These are phyloP conservation scores for Misgurnus anguillicaudatus DNA, from an alignment of 2,113 vertebrate genomes.

Conservation along the genomic window DNA sequence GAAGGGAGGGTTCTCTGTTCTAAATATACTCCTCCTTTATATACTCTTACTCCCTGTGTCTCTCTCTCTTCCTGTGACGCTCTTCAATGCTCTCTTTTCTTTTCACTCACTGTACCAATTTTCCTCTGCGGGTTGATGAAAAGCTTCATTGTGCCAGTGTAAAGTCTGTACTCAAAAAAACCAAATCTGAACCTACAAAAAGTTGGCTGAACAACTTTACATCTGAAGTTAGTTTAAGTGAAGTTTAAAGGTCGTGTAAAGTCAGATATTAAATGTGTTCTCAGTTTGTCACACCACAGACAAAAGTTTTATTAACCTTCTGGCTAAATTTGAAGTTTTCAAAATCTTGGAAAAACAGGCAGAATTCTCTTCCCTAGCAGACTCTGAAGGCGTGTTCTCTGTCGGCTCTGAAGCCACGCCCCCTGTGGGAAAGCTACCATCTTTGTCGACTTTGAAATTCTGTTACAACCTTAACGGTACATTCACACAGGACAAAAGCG, in stretches of 20 bases:
- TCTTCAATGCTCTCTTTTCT: conserved; percentile 24
- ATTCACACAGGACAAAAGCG: too few species aligned
- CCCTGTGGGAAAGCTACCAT: too few species aligned
- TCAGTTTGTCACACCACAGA: too few species aligned
- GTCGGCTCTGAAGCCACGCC: too few species aligned
- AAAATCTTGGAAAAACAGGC: background rate
- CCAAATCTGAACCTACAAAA: conserved; percentile 19
- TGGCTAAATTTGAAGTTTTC: background rate
- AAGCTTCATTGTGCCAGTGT: conserved; percentile 32
- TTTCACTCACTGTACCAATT: conserved; percentile 20
- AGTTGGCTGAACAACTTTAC: conserved; percentile 7
- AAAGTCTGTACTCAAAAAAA: conserved; percentile 22
- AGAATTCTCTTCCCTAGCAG: too few species aligned
- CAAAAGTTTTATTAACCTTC: too few species aligned
- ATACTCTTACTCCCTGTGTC: conserved; percentile 7
- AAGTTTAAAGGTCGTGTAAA: background rate
- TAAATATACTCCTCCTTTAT: conserved; percentile 16
- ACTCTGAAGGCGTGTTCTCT: too few species aligned
- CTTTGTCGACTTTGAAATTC: too few species aligned
- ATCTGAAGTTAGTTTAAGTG: background rate
- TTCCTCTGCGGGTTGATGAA: conserved; percentile 23
- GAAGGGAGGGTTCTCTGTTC: background rate
- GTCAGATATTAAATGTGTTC: too few species aligned
- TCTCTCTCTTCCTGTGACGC: background rate
- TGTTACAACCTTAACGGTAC: too few species aligned